A percentile compares a stretch with the other conserved stretches of the same genome.
Evolutionary conservation across 2,113 vertebrate genomes (phyloP).

Genomic region (Sapajus apella): DNA sequence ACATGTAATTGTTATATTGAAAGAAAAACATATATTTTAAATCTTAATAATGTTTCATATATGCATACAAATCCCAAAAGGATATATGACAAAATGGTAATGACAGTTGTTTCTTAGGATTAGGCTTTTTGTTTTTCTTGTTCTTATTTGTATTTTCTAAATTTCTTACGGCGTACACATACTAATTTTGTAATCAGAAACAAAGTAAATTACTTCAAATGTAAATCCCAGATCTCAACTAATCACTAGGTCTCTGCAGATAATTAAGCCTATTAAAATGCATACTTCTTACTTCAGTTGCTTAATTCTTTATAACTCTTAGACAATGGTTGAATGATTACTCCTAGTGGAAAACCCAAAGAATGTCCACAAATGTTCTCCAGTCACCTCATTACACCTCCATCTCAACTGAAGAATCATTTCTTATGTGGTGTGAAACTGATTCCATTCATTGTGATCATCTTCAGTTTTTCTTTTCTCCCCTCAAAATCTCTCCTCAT

Average conservation of each 20-base stretch:
- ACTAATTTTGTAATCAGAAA: constrained; percentile 3
- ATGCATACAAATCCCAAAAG: neutral
- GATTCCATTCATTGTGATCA: neutral
- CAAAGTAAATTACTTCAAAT: constrained; percentile 31
- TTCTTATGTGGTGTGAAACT: neutral
- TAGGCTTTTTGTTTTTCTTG: neutral
- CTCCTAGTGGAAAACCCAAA: neutral
- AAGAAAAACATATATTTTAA: neutral
- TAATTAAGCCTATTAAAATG: neutral
- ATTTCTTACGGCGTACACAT: neutral
- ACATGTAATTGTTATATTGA: neutral
- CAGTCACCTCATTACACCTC: neutral
- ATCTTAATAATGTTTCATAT: neutral
- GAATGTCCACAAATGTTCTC: neutral
- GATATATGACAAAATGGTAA: neutral
- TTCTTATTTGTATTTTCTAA: neutral
- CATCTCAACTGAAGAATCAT: neutral
- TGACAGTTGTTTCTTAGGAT: neutral
- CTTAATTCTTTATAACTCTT: neutral
- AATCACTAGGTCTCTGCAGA: neutral
- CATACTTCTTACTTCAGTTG: neutral
- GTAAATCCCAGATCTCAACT: neutral
- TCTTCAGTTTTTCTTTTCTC: neutral
- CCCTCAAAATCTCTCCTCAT: neutral
- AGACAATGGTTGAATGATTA: neutral